A percentile compares a stretch with the other conserved stretches of the same genome.
phyloP scores from a whole-genome alignment of 1,140 invertebrate genomes.

The Wiebesia pumilae region DNA sequence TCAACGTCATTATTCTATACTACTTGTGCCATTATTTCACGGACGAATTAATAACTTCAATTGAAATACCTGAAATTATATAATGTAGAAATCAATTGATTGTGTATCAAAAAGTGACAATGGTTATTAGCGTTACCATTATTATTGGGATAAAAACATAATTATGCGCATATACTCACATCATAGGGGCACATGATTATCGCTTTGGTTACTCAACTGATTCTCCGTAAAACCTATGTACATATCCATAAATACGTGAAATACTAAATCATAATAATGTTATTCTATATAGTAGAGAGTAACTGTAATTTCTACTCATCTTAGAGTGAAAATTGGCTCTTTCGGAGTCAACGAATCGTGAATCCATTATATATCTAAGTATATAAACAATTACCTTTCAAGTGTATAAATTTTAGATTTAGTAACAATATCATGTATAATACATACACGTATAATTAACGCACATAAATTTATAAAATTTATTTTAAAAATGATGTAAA shows the following conservation, averaged over 20 bases:
- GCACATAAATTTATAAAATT: too few species aligned
- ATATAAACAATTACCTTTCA: too few species aligned
- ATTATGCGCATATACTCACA: constrained; percentile 9
- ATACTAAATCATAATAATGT: constrained; percentile 16
- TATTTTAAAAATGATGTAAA: too few species aligned
- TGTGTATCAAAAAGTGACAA: constrained; percentile 39
- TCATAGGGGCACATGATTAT: constrained; percentile 20
- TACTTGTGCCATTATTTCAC: constrained; percentile 19
- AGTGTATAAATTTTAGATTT: too few species aligned
- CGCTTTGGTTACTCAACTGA: neutral
- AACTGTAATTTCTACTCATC: neutral
- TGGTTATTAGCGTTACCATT: constrained; percentile 28
- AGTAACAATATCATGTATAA: too few species aligned
- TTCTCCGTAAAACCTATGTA: neutral
- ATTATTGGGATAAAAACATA: constrained; percentile 21
- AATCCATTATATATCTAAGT: too few species aligned
- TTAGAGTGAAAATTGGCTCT: neutral
- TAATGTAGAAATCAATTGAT: constrained; percentile 31
- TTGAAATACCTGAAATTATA: constrained; percentile 27
- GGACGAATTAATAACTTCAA: constrained; percentile 33
- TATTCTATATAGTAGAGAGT: neutral
- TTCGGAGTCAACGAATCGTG: neutral
- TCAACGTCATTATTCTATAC: constrained; percentile 5
- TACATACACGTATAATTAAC: too few species aligned
- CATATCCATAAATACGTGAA: constrained; percentile 3